A percentile compares a stretch with the other conserved stretches of the same genome.
phyloP scores from a whole-genome alignment of 2,113 vertebrate species.

The Helogale parvula region DNA sequence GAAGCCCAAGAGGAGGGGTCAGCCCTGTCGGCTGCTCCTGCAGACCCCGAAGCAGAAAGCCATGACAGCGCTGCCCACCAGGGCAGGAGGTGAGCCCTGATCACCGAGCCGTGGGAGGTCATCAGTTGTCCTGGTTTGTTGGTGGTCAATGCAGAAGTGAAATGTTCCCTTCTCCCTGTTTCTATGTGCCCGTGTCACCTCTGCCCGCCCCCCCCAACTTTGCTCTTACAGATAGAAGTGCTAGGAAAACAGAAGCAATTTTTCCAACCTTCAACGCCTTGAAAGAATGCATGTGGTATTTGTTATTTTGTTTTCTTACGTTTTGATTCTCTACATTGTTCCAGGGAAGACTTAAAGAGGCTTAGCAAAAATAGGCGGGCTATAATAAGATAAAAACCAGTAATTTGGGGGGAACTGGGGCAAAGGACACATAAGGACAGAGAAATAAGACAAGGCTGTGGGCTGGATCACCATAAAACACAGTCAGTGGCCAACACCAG shows the following conservation, averaged over 20 bases:
- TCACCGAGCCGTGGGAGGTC: too few species aligned
- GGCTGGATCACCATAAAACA: fast-evolving
- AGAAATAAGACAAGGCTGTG: not conserved
- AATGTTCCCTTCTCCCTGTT: not conserved
- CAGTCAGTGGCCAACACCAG: not conserved
- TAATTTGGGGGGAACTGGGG: fast-evolving
- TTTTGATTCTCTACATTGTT: not conserved
- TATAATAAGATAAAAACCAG: not conserved
- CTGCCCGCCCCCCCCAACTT: too few species aligned
- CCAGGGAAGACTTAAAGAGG: not conserved
- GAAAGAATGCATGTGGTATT: fast-evolving
- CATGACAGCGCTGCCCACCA: fast-evolving
- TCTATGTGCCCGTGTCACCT: fast-evolving
- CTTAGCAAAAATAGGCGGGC: not conserved
- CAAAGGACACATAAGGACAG: not conserved
- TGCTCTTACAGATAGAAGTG: fast-evolving
- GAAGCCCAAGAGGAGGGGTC: not conserved
- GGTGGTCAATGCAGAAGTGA: fast-evolving
- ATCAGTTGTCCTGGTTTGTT: too few species aligned
- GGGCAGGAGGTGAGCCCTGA: not conserved
- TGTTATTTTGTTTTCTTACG: not conserved
- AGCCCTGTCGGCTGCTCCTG: not conserved
- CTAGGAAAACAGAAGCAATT: fast-evolving
- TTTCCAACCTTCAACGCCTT: not conserved
- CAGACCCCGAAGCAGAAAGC: fast-evolving